phyloP scores from a whole-genome alignment of 2,888 invertebrate genomes.

The Pachycephus smyrnensis region DNA sequence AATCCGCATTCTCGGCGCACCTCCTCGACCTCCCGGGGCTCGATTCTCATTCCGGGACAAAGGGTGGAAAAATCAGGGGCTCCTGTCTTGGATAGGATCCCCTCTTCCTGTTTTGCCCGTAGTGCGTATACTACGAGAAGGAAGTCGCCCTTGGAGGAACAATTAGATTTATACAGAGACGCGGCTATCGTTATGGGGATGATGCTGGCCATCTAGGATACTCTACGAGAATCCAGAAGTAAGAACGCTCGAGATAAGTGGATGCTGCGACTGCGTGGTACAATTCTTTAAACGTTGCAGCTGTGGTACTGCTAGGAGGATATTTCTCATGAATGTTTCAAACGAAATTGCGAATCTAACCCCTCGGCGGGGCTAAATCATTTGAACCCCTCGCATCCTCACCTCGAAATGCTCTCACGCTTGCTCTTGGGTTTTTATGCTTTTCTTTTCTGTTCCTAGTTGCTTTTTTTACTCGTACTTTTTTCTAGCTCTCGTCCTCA shows the following conservation, averaged over 20 bases:
- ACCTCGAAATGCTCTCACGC: neutral
- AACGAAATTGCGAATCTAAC: constrained; percentile 65
- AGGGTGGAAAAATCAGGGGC: neutral
- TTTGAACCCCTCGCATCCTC: constrained; percentile 50
- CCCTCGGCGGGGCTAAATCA: constrained; percentile 61
- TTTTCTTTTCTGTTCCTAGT: neutral
- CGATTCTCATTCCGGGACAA: neutral
- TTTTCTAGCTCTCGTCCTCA: neutral
- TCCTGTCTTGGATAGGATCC: neutral
- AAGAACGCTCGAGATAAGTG: constrained; percentile 56
- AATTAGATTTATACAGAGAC: neutral
- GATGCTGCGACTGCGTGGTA: constrained; percentile 54
- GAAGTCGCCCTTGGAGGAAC: neutral
- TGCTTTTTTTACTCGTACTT: neutral
- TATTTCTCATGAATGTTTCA: constrained; percentile 66
- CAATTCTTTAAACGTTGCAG: constrained; percentile 60
- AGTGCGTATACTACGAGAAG: neutral
- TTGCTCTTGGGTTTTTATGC: constrained; percentile 1
- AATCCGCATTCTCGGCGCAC: neutral
- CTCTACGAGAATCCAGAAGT: neutral
- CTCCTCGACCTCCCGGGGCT: neutral
- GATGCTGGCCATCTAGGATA: neutral
- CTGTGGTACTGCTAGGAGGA: constrained; percentile 51
- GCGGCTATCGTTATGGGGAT: neutral
- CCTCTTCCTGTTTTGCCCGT: neutral